A percentile compares a stretch with the other conserved stretches of the same genome.
These are phyloP conservation scores for Zeus faber DNA, from an alignment of 2,113 vertebrate genomes.

Conservation along the genomic window DNA sequence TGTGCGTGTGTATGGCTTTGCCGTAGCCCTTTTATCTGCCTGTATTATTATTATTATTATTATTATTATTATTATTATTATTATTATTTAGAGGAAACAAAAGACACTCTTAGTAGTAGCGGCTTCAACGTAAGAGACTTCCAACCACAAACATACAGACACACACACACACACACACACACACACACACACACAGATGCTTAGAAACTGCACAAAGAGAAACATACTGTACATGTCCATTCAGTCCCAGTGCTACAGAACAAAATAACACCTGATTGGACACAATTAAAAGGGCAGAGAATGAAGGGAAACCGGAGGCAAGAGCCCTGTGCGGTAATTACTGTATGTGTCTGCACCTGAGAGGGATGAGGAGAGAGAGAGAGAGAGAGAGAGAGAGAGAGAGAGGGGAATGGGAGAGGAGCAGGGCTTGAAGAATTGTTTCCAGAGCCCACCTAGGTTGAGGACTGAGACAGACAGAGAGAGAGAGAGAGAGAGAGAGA, in stretches of 20 bases:
- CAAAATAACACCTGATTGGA: constrained; percentile 27
- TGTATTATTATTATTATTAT: constrained; percentile 47
- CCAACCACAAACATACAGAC: constrained; percentile 1
- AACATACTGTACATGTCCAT: neutral
- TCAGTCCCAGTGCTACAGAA: neutral
- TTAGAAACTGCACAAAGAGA: neutral
- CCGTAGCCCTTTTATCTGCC: constrained; percentile 49
- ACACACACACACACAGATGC: neutral
- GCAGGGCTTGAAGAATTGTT: constrained; percentile 18
- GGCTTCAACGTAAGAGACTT: no score
- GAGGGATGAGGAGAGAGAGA: constrained; percentile 28
- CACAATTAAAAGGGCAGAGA: constrained; percentile 54
- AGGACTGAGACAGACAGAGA: neutral
- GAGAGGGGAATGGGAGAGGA: constrained; percentile 5
- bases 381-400: neutral
- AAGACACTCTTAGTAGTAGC: no score
- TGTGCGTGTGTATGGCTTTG: constrained; percentile 13
- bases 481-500: neutral
- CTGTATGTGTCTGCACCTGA: constrained; percentile 68
- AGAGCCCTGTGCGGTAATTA: constrained; percentile 59
- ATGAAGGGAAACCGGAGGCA: constrained; percentile 53
- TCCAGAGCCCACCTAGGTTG: constrained; percentile 66
- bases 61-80: constrained; percentile 45
- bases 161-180: constrained; percentile 5
- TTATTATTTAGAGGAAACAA: constrained; percentile 51